These are phyloP conservation scores for Fulmarus glacialis DNA, from an alignment of 2,113 vertebrate genomes.

Conservation along the genomic window DNA sequence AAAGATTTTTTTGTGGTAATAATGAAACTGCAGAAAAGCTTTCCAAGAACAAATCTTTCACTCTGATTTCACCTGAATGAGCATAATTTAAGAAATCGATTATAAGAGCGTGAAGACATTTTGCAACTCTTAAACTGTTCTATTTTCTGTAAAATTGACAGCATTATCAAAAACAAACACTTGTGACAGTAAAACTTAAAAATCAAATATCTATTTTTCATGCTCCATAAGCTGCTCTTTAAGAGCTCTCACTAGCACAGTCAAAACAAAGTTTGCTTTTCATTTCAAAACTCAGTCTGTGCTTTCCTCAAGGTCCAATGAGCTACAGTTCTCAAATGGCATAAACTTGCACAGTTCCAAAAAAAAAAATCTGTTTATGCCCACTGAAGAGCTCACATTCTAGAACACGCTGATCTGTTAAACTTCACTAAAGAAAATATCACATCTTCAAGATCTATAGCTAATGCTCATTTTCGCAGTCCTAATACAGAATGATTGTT, in stretches of 20 bases:
- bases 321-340: not conserved
- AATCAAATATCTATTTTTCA: not conserved
- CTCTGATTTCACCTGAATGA: constrained; percentile 4
- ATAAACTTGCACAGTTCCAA: not conserved
- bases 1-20: not conserved
- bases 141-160: not conserved
- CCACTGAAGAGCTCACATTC: not conserved
- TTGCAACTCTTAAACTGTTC: not conserved
- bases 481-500: not conserved
- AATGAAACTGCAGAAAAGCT: constrained; percentile 41
- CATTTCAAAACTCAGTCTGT: not conserved
- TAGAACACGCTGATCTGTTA: not conserved
- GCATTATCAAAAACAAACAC: not conserved
- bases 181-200: not conserved
- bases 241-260: not conserved
- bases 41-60: constrained; percentile 25
- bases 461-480: not conserved
- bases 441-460: not conserved
- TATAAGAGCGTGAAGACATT: not conserved
- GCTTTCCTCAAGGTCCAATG: not conserved
- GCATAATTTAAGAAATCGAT: not conserved
- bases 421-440: not conserved
- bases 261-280: constrained; percentile 40
- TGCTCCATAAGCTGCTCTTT: not conserved
- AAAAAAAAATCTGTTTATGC: not conserved